Evolutionary conservation across 2,888 invertebrate species (phyloP).

Genomic region (Monochamus alternatus): DNA sequence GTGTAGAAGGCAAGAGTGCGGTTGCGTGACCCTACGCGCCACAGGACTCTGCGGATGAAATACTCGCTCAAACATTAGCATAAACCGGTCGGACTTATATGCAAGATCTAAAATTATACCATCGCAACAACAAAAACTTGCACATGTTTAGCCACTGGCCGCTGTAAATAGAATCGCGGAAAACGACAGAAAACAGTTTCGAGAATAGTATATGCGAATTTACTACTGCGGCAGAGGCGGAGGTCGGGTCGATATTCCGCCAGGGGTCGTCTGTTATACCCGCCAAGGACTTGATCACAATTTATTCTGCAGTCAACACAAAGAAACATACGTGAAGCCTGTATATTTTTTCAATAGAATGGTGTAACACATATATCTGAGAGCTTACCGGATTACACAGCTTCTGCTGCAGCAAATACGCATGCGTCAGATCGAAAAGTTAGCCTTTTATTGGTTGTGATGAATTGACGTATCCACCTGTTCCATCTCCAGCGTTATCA

Average conservation of each 20-base stretch:
- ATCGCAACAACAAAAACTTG: slow-evolving; percentile 66
- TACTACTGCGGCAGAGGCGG: slow-evolving; percentile 2
- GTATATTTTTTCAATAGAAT: no score
- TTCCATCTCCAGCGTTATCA: no score
- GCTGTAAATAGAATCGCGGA: slow-evolving; percentile 64
- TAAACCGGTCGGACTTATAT: slow-evolving; percentile 50
- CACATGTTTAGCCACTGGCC: slow-evolving; percentile 64
- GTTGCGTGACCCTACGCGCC: slow-evolving; percentile 55
- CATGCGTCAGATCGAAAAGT: no score
- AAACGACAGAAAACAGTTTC: slow-evolving; percentile 36
- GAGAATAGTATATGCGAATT: slow-evolving; percentile 33
- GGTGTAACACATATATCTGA: no score
- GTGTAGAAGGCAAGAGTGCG: slow-evolving; percentile 27
- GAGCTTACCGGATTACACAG: no score
- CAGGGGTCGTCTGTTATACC: neutral
- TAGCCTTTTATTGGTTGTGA: no score
- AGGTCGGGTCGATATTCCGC: slow-evolving; percentile 3
- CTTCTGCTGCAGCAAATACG: no score
- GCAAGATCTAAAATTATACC: slow-evolving; percentile 67
- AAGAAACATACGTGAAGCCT: no score
- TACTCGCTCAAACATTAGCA: slow-evolving; percentile 66
- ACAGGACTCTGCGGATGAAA: slow-evolving; percentile 65
- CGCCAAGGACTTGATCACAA: no score
- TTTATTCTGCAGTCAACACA: no score
- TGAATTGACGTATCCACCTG: no score